These are phyloP conservation scores for Acrossocheilus fasciatus DNA, from an alignment of 2,797 vertebrate species.

Conservation along the genomic window DNA sequence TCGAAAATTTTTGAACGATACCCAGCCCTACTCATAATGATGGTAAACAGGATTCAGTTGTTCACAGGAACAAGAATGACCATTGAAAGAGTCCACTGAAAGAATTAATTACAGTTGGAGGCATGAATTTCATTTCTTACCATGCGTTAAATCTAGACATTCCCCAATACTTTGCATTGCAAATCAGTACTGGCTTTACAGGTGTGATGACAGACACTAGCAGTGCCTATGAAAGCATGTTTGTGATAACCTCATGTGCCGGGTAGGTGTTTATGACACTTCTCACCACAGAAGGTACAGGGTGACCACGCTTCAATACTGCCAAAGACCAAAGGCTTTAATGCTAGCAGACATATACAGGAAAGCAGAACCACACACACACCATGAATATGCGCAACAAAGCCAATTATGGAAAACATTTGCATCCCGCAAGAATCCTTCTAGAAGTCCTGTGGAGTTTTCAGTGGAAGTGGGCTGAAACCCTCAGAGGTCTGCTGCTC, in stretches of 20 bases:
- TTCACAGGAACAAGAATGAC: not conserved
- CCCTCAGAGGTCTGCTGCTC: slow-evolving; percentile 5
- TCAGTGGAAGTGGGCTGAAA: slow-evolving; percentile 34
- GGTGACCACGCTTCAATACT: not conserved
- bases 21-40: not conserved
- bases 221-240: not conserved
- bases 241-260: not conserved
- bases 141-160: not conserved
- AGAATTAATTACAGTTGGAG: not conserved
- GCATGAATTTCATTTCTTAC: not conserved
- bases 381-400: slow-evolving; percentile 13
- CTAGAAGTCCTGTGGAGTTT: not conserved
- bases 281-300: not conserved
- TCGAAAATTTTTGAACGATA: too few relatives aligned
- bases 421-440: slow-evolving; percentile 36
- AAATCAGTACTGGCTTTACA: slow-evolving; percentile 2
- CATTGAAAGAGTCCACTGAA: not conserved
- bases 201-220: slow-evolving; percentile 3
- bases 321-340: not conserved
- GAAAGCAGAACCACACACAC: not conserved
- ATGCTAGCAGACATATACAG: not conserved
- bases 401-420: slow-evolving; percentile 19
- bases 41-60: not conserved
- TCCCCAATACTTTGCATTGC: slow-evolving; percentile 19
- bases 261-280: slow-evolving; percentile 33